Percentiles rank a stretch among this genome's conserved stretches.
Conservation (phyloP, 2,797 vertebrate genomes). For the Lophura swinhoii region DNA sequence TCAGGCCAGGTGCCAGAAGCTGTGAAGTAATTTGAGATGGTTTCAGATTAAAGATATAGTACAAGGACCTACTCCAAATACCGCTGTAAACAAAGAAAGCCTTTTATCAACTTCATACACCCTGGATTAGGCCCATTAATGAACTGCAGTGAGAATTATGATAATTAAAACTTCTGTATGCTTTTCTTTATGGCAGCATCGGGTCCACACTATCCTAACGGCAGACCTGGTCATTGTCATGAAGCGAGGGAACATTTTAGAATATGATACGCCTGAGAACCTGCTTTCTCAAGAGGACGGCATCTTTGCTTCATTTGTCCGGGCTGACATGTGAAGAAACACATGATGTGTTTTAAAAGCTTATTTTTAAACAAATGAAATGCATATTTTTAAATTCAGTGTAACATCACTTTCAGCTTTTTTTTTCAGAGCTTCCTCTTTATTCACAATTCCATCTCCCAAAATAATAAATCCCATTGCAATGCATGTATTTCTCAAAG, state of each 20-base stretch:
- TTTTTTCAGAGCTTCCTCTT: not conserved
- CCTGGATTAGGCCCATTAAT: not conserved
- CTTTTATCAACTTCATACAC: not conserved
- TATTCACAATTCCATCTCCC: slow-evolving; percentile 5
- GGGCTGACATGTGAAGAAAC: slow-evolving; percentile 91
- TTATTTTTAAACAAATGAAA: slow-evolving; percentile 48
- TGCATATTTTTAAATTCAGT: slow-evolving; percentile 14
- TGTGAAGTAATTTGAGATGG: not conserved
- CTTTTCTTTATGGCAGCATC: slow-evolving; percentile 84
- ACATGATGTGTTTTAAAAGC: not conserved
- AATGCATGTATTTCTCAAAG: slow-evolving; percentile 39
- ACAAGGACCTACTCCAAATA: not conserved
- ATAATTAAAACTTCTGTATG: not conserved
- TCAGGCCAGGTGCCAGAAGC: not conserved
- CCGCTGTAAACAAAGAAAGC: not conserved
- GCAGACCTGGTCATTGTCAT: slow-evolving; percentile 97
- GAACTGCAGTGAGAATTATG: not conserved
- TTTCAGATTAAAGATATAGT: not conserved
- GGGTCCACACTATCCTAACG: slow-evolving; percentile 96
- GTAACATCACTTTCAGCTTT: not conserved
- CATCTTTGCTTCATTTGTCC: slow-evolving; percentile 94
- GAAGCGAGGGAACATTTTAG: slow-evolving; percentile 95
- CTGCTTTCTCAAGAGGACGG: slow-evolving; percentile 91
- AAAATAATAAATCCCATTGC: slow-evolving; percentile 41
- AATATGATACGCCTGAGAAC: slow-evolving; percentile 91